phyloP scores from a whole-genome alignment of 2,888 invertebrate species.

The Magallana nippona region DNA sequence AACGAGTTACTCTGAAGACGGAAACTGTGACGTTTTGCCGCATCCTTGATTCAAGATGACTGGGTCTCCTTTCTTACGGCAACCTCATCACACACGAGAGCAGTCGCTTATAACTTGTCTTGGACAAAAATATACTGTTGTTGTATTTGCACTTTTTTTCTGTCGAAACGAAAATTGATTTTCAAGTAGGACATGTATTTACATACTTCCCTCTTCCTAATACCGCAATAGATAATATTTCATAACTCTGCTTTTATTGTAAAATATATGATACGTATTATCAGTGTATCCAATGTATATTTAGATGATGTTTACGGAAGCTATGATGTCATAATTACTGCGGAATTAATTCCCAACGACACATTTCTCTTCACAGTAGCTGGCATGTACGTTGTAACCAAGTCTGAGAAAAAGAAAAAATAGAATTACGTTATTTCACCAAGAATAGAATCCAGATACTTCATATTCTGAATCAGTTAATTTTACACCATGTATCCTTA shows the following conservation, averaged over 20 bases:
- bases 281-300: not conserved
- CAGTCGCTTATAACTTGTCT: not conserved
- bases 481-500: too few species aligned
- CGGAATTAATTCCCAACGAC: not conserved
- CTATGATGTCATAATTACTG: not conserved
- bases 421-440: not conserved
- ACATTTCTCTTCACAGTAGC: not conserved
- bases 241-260: too few species aligned
- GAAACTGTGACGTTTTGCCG: conserved; percentile 17
- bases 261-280: too few species aligned
- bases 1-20: not conserved
- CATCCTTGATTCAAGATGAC: conserved; percentile 21
- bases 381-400: not conserved
- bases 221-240: not conserved
- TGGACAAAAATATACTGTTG: not conserved
- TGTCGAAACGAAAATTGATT: not conserved
- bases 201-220: conserved; percentile 9
- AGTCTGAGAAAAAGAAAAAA: not conserved
- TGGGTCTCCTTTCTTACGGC: conserved; percentile 4
- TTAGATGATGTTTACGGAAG: not conserved
- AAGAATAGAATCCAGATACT: too few species aligned
- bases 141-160: not conserved
- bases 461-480: too few species aligned
- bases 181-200: not conserved
- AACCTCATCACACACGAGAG: conserved; percentile 2